Percentiles rank a stretch among this genome's conserved stretches.
These are phyloP conservation scores for Chelonia mydas DNA, from an alignment of 2,797 vertebrate genomes.

Conservation along the genomic window DNA sequence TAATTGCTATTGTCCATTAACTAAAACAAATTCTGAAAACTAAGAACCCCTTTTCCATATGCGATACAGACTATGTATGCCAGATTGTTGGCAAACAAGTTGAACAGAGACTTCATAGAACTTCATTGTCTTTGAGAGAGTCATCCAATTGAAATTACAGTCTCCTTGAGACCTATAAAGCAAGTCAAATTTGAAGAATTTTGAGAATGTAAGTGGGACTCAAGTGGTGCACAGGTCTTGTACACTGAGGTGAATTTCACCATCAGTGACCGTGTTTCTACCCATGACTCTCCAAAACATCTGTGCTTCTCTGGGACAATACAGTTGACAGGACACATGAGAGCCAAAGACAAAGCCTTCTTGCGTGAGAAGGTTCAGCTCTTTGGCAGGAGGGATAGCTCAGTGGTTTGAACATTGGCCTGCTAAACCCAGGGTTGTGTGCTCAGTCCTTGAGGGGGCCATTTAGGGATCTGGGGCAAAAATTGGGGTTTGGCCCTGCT, in stretches of 20 bases:
- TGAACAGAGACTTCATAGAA: background rate
- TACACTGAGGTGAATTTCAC: background rate
- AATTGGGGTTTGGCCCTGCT: too few relatives aligned
- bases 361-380: background rate
- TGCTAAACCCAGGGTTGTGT: too few relatives aligned
- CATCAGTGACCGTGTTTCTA: background rate
- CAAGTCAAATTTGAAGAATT: background rate
- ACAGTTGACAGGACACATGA: background rate
- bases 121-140: background rate
- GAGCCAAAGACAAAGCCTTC: background rate
- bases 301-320: background rate
- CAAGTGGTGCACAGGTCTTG: background rate
- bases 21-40: background rate
- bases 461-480: too few relatives aligned
- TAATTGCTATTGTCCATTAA: background rate
- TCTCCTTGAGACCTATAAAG: background rate
- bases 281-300: background rate
- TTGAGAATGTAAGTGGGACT: background rate
- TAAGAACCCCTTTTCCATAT: background rate
- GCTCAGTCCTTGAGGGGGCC: too few relatives aligned
- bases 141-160: accelerated
- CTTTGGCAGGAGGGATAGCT: too few relatives aligned
- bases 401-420: too few relatives aligned
- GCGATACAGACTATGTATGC: background rate
- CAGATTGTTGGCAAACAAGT: background rate